Evolutionary conservation across 2,888 invertebrate species (phyloP), one percentile per base, ranked within the genome.

Genomic region (Clanis bilineata): DNA sequence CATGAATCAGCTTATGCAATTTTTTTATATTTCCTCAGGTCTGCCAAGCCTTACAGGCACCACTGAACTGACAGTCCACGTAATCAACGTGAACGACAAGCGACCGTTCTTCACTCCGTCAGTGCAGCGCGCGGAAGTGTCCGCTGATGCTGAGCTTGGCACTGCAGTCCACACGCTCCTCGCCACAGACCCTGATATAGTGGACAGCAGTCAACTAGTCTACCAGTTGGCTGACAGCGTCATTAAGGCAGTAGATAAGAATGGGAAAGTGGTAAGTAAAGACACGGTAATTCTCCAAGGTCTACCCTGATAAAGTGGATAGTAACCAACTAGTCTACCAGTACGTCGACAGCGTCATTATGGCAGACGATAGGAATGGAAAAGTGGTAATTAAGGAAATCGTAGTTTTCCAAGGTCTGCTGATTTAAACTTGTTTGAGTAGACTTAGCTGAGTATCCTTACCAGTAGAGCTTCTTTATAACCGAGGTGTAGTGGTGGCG

Each of bases 51-150:
- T 96, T 56, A 96, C 96, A 0, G 97, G 97, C 7, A 96, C 96
- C 0, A 94, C 97, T 0, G 96, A 95, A 0, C 86, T 98, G 0
- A 95, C 95, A 39, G 94, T 98, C 5, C 95, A 94, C 71, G 94
- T 98, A 2, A 93, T 95, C 32, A 97, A 98, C 80, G 96, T 95
- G 57, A 98, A 98, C 82, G 97, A 98, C 79, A 98, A 97, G 81
- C 93, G 95, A 62, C 98, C 98, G 0, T 95, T 94, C 80, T 97
- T 98, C 81, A 94, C 94, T 1, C 97, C 98, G 0, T 82, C 94
- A 38, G 95, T 95, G 7, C 97, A 97, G 79, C 93, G 96, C 64
- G 95, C 96, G 0, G 96, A 96, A 88, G 94, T 96, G 0, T 94
- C 96, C 3, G 97, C 97, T 71, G 97, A 97, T 80, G 96, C 96